Evolutionary conservation across 2,113 vertebrate species (phyloP), one percentile per base, ranked within the genome.

Genomic region (Pimephales promelas): DNA sequence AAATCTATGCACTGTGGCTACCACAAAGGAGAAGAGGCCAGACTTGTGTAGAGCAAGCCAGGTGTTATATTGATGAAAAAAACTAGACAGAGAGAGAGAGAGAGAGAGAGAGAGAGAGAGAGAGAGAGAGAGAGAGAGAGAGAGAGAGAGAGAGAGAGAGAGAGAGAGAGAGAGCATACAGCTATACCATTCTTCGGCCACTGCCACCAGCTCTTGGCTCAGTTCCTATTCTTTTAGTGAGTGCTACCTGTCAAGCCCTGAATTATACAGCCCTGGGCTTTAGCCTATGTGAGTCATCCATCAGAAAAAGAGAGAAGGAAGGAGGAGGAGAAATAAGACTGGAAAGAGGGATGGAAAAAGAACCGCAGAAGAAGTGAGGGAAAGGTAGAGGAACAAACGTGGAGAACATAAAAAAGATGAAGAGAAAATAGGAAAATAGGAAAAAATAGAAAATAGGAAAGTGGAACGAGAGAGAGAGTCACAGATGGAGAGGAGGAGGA

Each of bases 191-290:
- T 89, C n/a, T 28, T 80, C 54, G 62, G 87, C 73, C 72, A 92
- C 93, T 90, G 89, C 90, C 94, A 94, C 94, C 92, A 92, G 94
- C 90, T 90, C 94, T 93, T 96, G 95, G 95, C 94, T 91, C 90
- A 71, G 89, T 93, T 94, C 95, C 95, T 95, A 94, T 90, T 94
- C 95, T 95, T 96, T 95, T 93, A 95, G 94, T 94, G 95, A 94
- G 95, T 93, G 94, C 94, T 95, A 95, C 94, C 95, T 95, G 95
- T 95, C 95, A 95, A 93, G 94, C 93, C 95, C 95, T 96, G 95
- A 96, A 95, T 96, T 95, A 96, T 95, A 93, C 95, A 95, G 94
- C 95, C 94, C 92, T 88, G 91, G 95, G 95, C 95, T 94, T 94
- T 86, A 94, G 94, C 94, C 93, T 95, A 94, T 95, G 95, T 95